Percentiles rank a stretch among this genome's conserved stretches.
These are phyloP conservation scores for Sphinx pinastri DNA, from an alignment of 2,888 invertebrate genomes.

Conservation along the genomic window DNA sequence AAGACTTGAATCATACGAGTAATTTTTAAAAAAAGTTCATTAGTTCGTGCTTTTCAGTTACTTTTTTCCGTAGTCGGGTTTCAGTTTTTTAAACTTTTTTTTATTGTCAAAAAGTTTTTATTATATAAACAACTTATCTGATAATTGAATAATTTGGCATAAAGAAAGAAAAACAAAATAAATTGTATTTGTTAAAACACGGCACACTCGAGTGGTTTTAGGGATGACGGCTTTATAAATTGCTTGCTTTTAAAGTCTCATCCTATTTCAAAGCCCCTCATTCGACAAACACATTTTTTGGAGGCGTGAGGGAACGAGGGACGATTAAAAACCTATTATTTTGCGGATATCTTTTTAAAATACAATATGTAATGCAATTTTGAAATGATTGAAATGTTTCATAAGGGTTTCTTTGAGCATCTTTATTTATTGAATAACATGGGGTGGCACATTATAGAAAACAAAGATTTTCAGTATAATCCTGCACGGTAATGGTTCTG, in stretches of 20 bases:
- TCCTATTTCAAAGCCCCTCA: background rate
- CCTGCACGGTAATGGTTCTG: too few species aligned
- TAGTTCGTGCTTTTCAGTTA: too few species aligned
- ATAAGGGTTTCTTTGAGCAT: too few species aligned
- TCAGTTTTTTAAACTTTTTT: too few species aligned
- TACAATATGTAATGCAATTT: too few species aligned
- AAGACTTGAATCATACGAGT: too few species aligned
- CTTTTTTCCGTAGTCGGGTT: too few species aligned
- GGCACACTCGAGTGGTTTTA: constrained; percentile 7
- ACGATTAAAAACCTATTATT: constrained; percentile 13
- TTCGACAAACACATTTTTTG: background rate
- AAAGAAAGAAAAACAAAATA: background rate
- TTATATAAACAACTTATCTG: too few species aligned
- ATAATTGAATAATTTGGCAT: too few species aligned
- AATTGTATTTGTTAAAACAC: background rate
- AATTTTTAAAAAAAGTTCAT: too few species aligned
- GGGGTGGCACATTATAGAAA: background rate
- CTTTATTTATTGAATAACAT: background rate
- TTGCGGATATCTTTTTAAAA: background rate
- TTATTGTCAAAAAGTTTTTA: too few species aligned
- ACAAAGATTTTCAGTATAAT: background rate
- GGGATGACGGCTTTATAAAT: constrained; percentile 14
- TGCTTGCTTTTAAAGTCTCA: constrained; percentile 15
- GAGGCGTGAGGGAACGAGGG: background rate
- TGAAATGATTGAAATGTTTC: too few species aligned